Evolutionary conservation across 2,113 vertebrate species (phyloP).

Genomic region (Malurus melanocephalus): DNA sequence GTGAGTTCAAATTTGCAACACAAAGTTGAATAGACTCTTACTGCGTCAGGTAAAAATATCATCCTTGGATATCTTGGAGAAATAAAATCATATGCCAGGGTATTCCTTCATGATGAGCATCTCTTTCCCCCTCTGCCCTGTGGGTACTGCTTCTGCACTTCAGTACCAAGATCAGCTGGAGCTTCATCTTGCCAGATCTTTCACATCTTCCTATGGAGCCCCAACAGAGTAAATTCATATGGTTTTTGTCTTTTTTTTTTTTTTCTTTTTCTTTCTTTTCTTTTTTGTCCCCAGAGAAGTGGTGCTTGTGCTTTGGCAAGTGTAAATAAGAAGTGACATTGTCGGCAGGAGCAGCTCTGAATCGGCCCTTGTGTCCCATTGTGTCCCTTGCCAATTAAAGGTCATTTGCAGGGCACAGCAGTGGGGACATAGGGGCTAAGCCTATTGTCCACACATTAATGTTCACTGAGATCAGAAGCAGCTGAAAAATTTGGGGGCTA

Average conservation of each 20-base stretch:
- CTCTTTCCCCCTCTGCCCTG: background rate
- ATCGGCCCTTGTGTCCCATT: constrained; percentile 19
- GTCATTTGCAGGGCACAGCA: constrained; percentile 31
- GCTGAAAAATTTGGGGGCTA: background rate
- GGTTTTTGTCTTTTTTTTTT: background rate
- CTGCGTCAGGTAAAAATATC: background rate
- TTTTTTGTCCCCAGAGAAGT: background rate
- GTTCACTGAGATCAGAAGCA: constrained; percentile 30
- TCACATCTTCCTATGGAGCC: background rate
- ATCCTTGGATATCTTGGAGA: background rate
- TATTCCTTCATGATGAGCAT: background rate
- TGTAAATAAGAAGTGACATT: constrained; percentile 30
- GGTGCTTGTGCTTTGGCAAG: background rate
- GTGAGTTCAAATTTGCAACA: background rate
- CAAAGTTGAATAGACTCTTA: background rate
- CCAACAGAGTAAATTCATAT: background rate
- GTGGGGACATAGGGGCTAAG: background rate
- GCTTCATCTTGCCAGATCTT: background rate
- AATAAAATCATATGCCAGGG: background rate
- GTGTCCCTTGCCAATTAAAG: constrained; percentile 33
- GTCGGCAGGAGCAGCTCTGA: background rate
- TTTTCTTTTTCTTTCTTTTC: accelerated
- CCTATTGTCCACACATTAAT: constrained; percentile 34
- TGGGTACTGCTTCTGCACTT: background rate
- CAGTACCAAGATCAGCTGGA: background rate